These are phyloP conservation scores for Pseudorhombus dupliciocellatus DNA, from an alignment of 2,113 vertebrate genomes.

Conservation along the genomic window DNA sequence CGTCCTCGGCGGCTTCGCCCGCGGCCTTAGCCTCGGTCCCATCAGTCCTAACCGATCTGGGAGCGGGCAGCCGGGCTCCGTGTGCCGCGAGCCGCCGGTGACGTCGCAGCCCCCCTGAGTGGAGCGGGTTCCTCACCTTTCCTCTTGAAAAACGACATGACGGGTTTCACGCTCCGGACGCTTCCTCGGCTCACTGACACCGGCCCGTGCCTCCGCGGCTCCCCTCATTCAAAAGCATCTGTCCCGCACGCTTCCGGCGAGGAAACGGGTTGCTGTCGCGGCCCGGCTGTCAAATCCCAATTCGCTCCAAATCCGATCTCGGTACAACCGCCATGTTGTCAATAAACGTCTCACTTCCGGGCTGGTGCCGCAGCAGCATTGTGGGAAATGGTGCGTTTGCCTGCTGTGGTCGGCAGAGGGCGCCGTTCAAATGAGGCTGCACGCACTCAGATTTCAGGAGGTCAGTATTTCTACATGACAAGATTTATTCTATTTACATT, in stretches of 20 bases:
- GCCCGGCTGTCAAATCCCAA: conserved; percentile 68
- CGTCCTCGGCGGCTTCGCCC: not conserved
- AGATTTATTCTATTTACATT: no score
- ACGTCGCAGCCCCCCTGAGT: conserved; percentile 42
- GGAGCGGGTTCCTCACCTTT: conserved; percentile 84
- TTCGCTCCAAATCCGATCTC: conserved; percentile 70
- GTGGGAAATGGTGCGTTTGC: conserved; percentile 72
- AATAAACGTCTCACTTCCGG: conserved; percentile 90
- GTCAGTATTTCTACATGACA: no score
- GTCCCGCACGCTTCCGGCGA: conserved; percentile 12
- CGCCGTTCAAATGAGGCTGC: not conserved
- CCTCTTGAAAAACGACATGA: conserved; percentile 92
- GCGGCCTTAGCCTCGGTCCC: not conserved
- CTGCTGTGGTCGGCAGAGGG: conserved; percentile 27
- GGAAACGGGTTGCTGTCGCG: conserved; percentile 16
- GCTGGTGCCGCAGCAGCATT: conserved; percentile 75
- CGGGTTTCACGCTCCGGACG: conserved; percentile 67
- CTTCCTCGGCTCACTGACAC: conserved; percentile 78
- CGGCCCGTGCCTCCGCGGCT: conserved; percentile 73
- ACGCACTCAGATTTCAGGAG: not conserved
- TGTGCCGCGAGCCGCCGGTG: conserved; percentile 10
- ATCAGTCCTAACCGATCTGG: not conserved
- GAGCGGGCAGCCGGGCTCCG: not conserved
- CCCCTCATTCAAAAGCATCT: conserved; percentile 83
- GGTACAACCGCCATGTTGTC: conserved; percentile 86